These are phyloP conservation scores for Brotogeris chrysoptera DNA, from an alignment of 2,797 vertebrate genomes.

Conservation along the genomic window DNA sequence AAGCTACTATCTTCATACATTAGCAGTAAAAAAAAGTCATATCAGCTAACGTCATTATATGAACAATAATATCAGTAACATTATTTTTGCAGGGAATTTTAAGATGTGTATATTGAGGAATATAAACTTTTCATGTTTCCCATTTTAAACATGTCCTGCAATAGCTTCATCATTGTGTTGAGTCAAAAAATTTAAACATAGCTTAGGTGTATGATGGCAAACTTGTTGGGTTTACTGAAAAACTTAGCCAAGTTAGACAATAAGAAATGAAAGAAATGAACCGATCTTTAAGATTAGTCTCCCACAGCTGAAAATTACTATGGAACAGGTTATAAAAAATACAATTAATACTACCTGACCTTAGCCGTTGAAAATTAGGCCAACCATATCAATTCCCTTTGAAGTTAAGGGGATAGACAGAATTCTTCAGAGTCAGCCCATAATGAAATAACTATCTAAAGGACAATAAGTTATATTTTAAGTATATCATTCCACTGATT, in stretches of 20 bases:
- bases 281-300: background rate
- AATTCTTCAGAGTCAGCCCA: background rate
- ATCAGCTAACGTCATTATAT: background rate
- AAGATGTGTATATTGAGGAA: background rate
- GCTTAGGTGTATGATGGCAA: background rate
- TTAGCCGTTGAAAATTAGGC: background rate
- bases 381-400: background rate
- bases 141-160: background rate
- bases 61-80: background rate
- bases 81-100: background rate
- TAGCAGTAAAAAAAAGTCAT: accelerated
- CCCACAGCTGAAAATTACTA: background rate
- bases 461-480: background rate
- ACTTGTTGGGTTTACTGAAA: background rate
- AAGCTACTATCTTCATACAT: background rate
- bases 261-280: background rate
- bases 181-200: background rate
- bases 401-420: background rate
- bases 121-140: background rate
- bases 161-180: background rate
- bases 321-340: background rate
- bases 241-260: background rate
- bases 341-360: background rate
- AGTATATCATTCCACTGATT: background rate
- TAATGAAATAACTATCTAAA: background rate